A percentile compares a stretch with the other conserved stretches of the same genome.
Evolutionary conservation across 2,113 vertebrate species (phyloP).

Genomic region (Elanus axillaris): DNA sequence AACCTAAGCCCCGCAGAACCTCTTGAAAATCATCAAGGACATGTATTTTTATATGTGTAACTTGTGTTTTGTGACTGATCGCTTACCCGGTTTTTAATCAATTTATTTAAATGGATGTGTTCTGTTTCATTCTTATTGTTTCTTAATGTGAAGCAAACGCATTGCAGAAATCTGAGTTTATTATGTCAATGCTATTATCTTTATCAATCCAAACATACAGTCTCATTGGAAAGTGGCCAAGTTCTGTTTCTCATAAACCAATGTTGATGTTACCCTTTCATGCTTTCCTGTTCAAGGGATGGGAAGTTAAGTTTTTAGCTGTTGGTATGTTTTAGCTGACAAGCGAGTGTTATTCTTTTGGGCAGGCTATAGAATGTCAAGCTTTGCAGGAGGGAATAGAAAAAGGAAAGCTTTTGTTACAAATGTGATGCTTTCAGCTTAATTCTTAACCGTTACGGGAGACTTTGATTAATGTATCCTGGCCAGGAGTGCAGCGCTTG

Average conservation of each 20-base stretch:
- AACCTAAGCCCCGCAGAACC: not conserved
- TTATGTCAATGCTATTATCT: constrained; percentile 5
- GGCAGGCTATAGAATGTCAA: not conserved
- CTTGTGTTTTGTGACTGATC: not conserved
- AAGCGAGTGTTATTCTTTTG: not conserved
- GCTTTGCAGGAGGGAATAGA: not conserved
- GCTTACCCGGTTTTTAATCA: not conserved
- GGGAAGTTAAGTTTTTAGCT: not conserved
- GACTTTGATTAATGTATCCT: not conserved
- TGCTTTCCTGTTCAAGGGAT: not conserved
- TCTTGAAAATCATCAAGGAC: not conserved
- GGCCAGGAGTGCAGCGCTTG: not conserved
- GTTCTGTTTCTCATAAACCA: not conserved
- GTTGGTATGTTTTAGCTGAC: not conserved
- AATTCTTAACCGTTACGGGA: not conserved
- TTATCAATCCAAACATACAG: not conserved
- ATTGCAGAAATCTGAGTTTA: not conserved
- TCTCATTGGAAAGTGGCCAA: not conserved
- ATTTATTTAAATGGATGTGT: not conserved
- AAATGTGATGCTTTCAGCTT: not conserved
- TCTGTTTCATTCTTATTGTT: not conserved
- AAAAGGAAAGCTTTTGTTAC: not conserved
- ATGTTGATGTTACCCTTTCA: not conserved
- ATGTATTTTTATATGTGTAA: not conserved
- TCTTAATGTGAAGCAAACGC: not conserved